Evolutionary conservation across 2,113 vertebrate species (phyloP).

Genomic region (Onychostoma macrolepis): DNA sequence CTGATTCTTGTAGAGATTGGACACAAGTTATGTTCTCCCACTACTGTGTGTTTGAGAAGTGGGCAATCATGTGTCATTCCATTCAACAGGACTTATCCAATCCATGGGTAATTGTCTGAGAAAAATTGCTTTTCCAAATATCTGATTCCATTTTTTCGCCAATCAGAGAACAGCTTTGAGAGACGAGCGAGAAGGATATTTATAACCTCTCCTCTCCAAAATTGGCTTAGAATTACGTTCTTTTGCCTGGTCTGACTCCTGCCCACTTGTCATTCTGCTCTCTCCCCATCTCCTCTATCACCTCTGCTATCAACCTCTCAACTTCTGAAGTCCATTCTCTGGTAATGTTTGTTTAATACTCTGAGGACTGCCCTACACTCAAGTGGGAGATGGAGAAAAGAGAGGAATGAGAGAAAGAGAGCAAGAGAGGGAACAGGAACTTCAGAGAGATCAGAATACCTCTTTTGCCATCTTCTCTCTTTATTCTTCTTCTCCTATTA

Average conservation of each 20-base stretch:
- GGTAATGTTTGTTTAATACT: slow-evolving; percentile 82
- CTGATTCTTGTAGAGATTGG: slow-evolving; percentile 25
- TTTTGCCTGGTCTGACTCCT: slow-evolving; percentile 47
- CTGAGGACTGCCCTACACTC: slow-evolving; percentile 67
- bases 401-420: slow-evolving; percentile 60
- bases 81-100: slow-evolving; percentile 43
- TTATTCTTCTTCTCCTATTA: background rate
- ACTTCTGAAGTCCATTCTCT: slow-evolving; percentile 67
- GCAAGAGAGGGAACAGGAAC: slow-evolving; percentile 4
- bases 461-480: background rate
- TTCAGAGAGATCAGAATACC: background rate
- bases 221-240: slow-evolving; percentile 51
- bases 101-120: slow-evolving; percentile 40
- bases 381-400: slow-evolving; percentile 58
- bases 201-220: slow-evolving; percentile 52
- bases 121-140: slow-evolving; percentile 43
- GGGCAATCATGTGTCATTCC: slow-evolving; percentile 38
- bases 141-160: slow-evolving; percentile 37
- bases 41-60: slow-evolving; percentile 1
- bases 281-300: slow-evolving; percentile 69
- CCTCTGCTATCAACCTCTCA: slow-evolving; percentile 67
- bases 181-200: slow-evolving; percentile 8
- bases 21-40: background rate
- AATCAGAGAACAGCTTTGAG: background rate
- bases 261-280: slow-evolving; percentile 67